phyloP scores from a whole-genome alignment of 2,888 invertebrate species.

The Gymnoscelis rufifasciata region DNA sequence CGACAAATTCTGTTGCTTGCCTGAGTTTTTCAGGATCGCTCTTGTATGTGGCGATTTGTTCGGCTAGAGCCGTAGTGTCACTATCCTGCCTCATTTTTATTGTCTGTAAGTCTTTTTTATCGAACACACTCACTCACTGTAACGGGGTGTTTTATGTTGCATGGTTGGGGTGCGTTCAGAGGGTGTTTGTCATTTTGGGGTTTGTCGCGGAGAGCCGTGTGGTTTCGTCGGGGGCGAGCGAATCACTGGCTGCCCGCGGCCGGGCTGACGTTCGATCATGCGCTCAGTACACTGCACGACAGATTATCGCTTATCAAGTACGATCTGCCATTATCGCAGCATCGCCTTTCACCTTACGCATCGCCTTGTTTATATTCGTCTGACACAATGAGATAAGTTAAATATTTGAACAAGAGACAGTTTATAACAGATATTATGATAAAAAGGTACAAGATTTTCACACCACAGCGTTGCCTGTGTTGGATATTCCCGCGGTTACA shows the following conservation, averaged over 20 bases:
- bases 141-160: constrained; percentile 29
- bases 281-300: constrained; percentile 48
- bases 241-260: constrained; percentile 45
- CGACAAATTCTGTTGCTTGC: constrained; percentile 79
- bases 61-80: constrained; percentile 60
- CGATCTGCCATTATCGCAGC: constrained; percentile 23
- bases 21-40: constrained; percentile 80
- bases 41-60: constrained; percentile 78
- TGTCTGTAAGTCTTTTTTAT: constrained; percentile 4
- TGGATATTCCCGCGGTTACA: too few species aligned
- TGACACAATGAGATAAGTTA: not conserved
- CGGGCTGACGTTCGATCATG: constrained; percentile 61
- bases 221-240: constrained; percentile 37
- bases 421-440: too few species aligned
- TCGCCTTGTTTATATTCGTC: not conserved
- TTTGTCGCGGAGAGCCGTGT: constrained; percentile 38
- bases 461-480: too few species aligned
- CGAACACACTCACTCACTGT: constrained; percentile 11
- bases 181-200: constrained; percentile 44
- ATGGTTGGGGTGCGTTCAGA: constrained; percentile 33
- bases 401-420: not conserved
- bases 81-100: constrained; percentile 60
- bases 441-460: too few species aligned
- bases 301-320: constrained; percentile 56
- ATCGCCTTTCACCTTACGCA: constrained; percentile 18